A percentile compares a stretch with the other conserved stretches of the same genome.
These are phyloP conservation scores for Tetrapedia diversipes DNA, from an alignment of 2,888 invertebrate species.

Conservation along the genomic window DNA sequence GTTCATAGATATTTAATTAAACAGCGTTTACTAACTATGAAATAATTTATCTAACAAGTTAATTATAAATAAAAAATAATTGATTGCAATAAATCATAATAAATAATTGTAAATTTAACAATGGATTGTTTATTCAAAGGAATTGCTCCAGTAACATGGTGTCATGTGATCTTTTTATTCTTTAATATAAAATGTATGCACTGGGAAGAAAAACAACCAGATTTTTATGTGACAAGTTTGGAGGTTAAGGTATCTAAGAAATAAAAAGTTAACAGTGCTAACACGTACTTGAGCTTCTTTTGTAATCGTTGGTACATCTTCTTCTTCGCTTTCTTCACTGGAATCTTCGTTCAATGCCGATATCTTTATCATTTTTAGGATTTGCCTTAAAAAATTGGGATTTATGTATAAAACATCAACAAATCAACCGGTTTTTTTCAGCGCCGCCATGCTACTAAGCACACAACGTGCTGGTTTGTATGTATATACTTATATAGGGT, in stretches of 20 bases:
- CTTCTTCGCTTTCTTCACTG: conserved; percentile 86
- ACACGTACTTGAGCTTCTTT: conserved; percentile 85
- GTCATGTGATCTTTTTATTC: neutral
- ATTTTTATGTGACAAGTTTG: conserved; percentile 7
- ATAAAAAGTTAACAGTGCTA: conserved; percentile 13
- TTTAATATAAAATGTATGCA: neutral
- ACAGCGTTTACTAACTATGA: neutral
- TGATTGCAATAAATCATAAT: neutral
- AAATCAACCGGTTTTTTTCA: conserved; percentile 63
- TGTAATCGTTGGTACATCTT: conserved; percentile 84
- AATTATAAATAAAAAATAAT: neutral
- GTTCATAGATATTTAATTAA: neutral
- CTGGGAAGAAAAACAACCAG: neutral
- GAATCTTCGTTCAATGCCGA: conserved; percentile 87
- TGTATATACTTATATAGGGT: neutral
- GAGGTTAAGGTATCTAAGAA: conserved; percentile 57
- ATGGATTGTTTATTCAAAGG: too few relatives aligned
- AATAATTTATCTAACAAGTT: neutral
- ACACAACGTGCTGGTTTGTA: conserved; percentile 14
- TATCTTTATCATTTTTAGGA: conserved; percentile 85
- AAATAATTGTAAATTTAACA: neutral
- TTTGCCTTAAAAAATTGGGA: neutral
- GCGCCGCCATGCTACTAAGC: conserved; percentile 51
- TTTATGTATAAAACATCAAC: conserved; percentile 60
- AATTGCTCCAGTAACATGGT: neutral